Evolutionary conservation across 2,797 vertebrate genomes (phyloP).

Genomic region (Acanthiza pusilla): DNA sequence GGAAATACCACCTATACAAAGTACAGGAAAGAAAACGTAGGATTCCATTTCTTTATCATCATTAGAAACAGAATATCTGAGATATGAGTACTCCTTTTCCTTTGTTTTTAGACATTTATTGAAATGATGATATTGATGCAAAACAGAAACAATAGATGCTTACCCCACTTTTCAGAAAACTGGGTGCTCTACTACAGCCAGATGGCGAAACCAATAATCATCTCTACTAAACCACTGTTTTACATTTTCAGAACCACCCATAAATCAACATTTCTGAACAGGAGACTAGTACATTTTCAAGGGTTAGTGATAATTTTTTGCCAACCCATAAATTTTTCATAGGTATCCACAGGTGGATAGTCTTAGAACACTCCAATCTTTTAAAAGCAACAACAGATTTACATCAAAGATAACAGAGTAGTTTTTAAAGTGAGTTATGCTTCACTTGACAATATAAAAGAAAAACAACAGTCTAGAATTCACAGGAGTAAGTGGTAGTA

Average conservation of each 20-base stretch:
- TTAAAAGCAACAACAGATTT: background rate
- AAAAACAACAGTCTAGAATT: background rate
- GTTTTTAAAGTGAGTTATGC: background rate
- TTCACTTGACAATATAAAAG: background rate
- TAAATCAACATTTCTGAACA: background rate
- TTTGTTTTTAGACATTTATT: background rate
- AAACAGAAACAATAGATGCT: background rate
- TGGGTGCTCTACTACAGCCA: background rate
- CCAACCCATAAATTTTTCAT: background rate
- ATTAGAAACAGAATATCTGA: background rate
- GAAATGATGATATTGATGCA: background rate
- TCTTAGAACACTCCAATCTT: background rate
- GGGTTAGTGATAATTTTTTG: background rate
- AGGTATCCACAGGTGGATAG: background rate
- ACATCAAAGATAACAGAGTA: background rate
- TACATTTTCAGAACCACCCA: background rate
- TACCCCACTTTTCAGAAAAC: background rate
- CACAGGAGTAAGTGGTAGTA: background rate
- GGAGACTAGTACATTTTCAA: background rate
- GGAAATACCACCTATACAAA: background rate
- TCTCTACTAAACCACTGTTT: background rate
- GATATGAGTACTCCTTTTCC: background rate
- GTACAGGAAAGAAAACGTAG: background rate
- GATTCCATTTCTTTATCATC: background rate
- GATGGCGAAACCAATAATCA: background rate